phyloP scores from a whole-genome alignment of 1,140 invertebrate species.

The Drosophila funebris region DNA sequence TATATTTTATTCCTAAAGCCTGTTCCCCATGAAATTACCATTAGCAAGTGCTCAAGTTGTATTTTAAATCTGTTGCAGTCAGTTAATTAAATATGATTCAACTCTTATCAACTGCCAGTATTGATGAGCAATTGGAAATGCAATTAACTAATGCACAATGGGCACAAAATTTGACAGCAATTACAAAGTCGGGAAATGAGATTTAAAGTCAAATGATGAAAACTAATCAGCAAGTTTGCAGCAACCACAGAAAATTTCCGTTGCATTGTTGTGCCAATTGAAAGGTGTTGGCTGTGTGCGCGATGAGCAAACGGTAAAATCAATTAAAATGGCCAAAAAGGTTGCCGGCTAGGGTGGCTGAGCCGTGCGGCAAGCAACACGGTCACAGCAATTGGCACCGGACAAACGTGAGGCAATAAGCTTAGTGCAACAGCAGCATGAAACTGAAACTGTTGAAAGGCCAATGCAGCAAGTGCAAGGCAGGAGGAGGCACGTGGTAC shows the following conservation, averaged over 20 bases:
- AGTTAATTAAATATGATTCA: background rate
- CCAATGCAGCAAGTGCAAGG: slow-evolving; percentile 19
- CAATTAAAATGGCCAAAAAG: slow-evolving; percentile 59
- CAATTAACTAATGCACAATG: slow-evolving; percentile 30
- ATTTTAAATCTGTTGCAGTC: too few relatives aligned
- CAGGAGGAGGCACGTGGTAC: slow-evolving; percentile 2
- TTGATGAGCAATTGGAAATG: background rate
- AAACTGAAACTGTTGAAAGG: slow-evolving; percentile 20
- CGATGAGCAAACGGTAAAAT: slow-evolving; percentile 51
- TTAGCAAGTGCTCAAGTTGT: too few relatives aligned
- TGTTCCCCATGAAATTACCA: too few relatives aligned
- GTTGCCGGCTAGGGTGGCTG: background rate
- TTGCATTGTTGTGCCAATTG: slow-evolving; percentile 27
- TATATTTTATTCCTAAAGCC: too few relatives aligned
- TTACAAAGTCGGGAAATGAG: slow-evolving; percentile 1
- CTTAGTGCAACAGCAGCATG: slow-evolving; percentile 29
- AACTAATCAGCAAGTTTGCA: slow-evolving; percentile 36
- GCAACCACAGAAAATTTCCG: background rate
- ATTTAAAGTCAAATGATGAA: slow-evolving; percentile 14
- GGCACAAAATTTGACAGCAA: slow-evolving; percentile 9
- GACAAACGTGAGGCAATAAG: slow-evolving; percentile 41
- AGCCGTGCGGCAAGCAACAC: background rate
- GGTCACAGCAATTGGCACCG: slow-evolving; percentile 36
- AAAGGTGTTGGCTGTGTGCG: slow-evolving; percentile 47
- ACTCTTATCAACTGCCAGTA: background rate